These are phyloP conservation scores for Ciconia stormi DNA, from an alignment of 2,113 vertebrate genomes.

Conservation along the genomic window DNA sequence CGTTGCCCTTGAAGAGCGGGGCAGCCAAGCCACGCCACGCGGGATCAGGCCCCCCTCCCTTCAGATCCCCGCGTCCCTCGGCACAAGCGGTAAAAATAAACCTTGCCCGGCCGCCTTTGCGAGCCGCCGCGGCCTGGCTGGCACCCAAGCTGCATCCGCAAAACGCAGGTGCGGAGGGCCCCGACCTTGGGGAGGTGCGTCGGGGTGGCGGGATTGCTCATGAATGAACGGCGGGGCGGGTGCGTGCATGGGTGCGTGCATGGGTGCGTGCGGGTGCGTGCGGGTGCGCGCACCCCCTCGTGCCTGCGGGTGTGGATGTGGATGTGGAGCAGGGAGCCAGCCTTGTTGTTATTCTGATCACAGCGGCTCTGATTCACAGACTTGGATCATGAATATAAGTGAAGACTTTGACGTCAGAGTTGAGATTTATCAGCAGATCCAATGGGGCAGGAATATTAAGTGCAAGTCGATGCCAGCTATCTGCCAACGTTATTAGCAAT, in stretches of 20 bases:
- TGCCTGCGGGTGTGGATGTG: neutral
- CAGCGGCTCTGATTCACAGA: constrained; percentile 74
- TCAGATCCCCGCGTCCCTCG: neutral
- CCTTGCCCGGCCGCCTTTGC: neutral
- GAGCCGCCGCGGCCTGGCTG: neutral
- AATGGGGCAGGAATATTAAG: constrained; percentile 79
- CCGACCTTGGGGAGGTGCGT: constrained; percentile 46
- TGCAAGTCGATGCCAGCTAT: constrained; percentile 68
- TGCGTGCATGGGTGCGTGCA: neutral
- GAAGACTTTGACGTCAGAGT: constrained; percentile 84
- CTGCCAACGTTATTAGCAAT: constrained; percentile 70
- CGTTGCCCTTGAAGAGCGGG: neutral
- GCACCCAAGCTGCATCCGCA: neutral
- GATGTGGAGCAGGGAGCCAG: constrained; percentile 3
- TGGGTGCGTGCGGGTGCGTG: neutral
- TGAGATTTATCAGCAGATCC: constrained; percentile 81
- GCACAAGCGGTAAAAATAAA: constrained; percentile 11
- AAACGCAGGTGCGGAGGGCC: neutral
- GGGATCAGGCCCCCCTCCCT: neutral
- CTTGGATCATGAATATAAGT: constrained; percentile 80
- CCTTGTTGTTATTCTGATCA: constrained; percentile 72
- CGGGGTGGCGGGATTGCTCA: neutral
- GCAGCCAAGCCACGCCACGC: neutral
- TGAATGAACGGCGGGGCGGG: constrained; percentile 48
- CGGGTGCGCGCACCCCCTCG: neutral